Conservation (phyloP, 2,797 vertebrate species). For the Sorex maritimensis region DNA sequence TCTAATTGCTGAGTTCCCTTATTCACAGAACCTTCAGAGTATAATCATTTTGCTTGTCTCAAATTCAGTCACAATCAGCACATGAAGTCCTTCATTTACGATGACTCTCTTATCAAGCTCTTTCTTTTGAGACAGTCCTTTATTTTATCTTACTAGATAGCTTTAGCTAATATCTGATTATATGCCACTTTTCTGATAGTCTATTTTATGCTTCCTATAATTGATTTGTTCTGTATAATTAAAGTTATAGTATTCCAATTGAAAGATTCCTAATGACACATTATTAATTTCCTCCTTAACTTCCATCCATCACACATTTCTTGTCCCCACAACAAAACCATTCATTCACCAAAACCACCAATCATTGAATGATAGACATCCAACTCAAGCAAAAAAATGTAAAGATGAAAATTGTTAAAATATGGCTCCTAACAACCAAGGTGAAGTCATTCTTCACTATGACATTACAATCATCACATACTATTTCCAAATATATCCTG, state of each 20-base stretch:
- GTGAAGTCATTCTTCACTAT: not conserved
- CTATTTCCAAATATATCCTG: not conserved
- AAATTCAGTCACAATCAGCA: not conserved
- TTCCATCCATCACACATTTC: rapidly evolving
- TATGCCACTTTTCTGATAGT: not conserved
- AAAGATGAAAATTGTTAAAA: conserved; percentile 18
- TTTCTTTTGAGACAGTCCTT: not conserved
- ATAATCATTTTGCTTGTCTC: not conserved
- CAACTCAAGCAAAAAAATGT: not conserved
- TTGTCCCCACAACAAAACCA: not conserved
- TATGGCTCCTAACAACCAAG: not conserved
- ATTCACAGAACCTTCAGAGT: not conserved
- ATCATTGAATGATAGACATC: not conserved
- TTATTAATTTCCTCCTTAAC: not conserved
- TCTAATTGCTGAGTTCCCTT: not conserved
- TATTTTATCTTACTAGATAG: not conserved
- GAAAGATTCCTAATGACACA: not conserved
- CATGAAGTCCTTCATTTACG: not conserved
- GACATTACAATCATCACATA: not conserved
- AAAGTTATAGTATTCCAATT: not conserved
- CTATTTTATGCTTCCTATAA: not conserved
- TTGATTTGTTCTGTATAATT: not conserved
- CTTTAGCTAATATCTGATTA: not conserved
- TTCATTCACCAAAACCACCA: not conserved
- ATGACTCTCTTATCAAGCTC: not conserved